These are phyloP conservation scores for Neocrepidodera transversa DNA, from an alignment of 2,888 invertebrate genomes.

Conservation along the genomic window DNA sequence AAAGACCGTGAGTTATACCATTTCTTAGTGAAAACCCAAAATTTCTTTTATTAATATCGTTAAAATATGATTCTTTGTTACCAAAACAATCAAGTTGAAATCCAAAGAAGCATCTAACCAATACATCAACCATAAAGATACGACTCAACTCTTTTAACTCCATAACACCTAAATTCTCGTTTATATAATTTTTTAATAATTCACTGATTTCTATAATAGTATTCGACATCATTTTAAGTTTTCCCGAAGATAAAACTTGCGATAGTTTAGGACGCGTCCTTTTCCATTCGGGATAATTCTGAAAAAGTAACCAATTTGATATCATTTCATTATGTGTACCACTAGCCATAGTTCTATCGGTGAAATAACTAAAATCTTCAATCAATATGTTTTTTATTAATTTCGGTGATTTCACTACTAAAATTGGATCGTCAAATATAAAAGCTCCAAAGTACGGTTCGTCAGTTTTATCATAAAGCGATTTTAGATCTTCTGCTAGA, in stretches of 20 bases:
- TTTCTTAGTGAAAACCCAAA: conserved; percentile 49
- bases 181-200: conserved; percentile 2
- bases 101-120: conserved; percentile 60
- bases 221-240: conserved; percentile 63
- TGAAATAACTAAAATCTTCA: conserved; percentile 62
- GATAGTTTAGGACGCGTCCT: conserved; percentile 62
- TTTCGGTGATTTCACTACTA: conserved; percentile 61
- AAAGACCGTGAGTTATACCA: conserved; percentile 45
- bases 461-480: conserved; percentile 26
- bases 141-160: conserved; percentile 54
- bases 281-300: conserved; percentile 64
- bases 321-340: conserved; percentile 55
- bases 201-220: conserved; percentile 38
- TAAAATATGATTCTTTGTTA: conserved; percentile 55
- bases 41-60: conserved; percentile 51
- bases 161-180: conserved; percentile 17
- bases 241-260: conserved; percentile 65
- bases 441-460: conserved; percentile 61
- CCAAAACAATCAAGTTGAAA: conserved; percentile 57
- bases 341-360: conserved; percentile 51
- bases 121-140: conserved; percentile 60
- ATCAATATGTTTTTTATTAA: conserved; percentile 61
- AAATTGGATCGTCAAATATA: conserved; percentile 60
- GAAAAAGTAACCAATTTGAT: conserved; percentile 57
- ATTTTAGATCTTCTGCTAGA: conserved; percentile 33